Evolutionary conservation across 2,113 vertebrate genomes (phyloP).

Genomic region (Delphinapterus leucas): DNA sequence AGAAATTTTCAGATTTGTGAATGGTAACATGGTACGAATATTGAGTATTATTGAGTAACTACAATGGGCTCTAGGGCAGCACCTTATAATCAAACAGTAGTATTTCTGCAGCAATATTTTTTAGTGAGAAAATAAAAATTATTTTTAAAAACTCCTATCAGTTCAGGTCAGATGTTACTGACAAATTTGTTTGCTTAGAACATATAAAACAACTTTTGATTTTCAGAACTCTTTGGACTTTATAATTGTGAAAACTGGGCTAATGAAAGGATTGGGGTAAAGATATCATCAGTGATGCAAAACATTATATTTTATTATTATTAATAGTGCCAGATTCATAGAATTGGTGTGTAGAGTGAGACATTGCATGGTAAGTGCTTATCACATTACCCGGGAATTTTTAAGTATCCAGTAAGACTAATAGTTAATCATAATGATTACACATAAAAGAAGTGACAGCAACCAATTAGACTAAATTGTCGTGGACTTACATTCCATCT

Average conservation of each 20-base stretch:
- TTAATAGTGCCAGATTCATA: not conserved
- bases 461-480: not conserved
- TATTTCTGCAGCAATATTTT: not conserved
- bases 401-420: not conserved
- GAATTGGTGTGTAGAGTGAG: not conserved
- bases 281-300: not conserved
- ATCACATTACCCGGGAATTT: not conserved
- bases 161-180: not conserved
- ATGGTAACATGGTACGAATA: not conserved
- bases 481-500: not conserved
- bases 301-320: not conserved
- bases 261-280: not conserved
- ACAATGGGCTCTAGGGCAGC: not conserved
- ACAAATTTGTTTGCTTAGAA: slow-evolving; percentile 1
- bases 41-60: not conserved
- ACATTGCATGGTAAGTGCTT: not conserved
- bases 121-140: not conserved
- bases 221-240: not conserved
- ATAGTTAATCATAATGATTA: not conserved
- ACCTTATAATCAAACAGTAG: not conserved
- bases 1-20: not conserved
- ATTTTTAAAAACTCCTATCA: not conserved
- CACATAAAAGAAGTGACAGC: not conserved
- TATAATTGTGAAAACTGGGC: not conserved
- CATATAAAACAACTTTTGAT: not conserved